Evolutionary conservation across 2,888 invertebrate genomes (phyloP).

Genomic region (Andrena chrysosceles): DNA sequence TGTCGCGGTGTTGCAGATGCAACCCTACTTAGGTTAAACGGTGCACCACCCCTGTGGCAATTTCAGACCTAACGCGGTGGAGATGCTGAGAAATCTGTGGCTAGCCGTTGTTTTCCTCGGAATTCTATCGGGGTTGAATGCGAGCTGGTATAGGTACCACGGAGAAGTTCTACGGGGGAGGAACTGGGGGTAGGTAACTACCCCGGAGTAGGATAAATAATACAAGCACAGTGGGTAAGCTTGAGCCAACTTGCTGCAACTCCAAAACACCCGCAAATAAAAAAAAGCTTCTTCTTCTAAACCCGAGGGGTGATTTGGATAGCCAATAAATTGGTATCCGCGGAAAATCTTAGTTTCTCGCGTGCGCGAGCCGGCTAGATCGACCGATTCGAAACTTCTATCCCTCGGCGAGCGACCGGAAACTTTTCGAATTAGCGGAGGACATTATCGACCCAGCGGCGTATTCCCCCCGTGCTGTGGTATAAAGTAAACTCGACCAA

Average conservation of each 20-base stretch:
- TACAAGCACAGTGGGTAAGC: too few species aligned
- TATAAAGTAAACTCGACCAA: neutral
- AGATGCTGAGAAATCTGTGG: neutral
- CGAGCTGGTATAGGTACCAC: too few species aligned
- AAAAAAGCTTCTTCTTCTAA: too few species aligned
- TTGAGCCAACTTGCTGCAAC: too few species aligned
- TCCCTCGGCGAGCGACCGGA: neutral
- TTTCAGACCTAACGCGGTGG: neutral
- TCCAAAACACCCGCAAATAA: too few species aligned
- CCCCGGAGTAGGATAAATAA: too few species aligned
- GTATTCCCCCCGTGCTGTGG: slow-evolving; percentile 1
- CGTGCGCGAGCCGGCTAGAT: neutral
- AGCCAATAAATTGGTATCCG: neutral
- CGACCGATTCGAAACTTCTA: slow-evolving; percentile 14
- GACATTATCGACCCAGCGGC: slow-evolving; percentile 21
- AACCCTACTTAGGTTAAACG: slow-evolving; percentile 36
- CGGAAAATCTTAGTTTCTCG: neutral
- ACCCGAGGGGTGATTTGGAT: neutral
- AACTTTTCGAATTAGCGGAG: slow-evolving; percentile 44
- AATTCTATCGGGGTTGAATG: neutral
- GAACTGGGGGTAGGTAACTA: too few species aligned
- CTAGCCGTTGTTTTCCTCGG: neutral
- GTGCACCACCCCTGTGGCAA: neutral
- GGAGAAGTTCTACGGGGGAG: too few species aligned
- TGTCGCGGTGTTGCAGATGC: slow-evolving; percentile 44